Base-by-base conservation (phyloP, 2,797 vertebrate genomes). In the Microhierax caerulescens region DNA sequence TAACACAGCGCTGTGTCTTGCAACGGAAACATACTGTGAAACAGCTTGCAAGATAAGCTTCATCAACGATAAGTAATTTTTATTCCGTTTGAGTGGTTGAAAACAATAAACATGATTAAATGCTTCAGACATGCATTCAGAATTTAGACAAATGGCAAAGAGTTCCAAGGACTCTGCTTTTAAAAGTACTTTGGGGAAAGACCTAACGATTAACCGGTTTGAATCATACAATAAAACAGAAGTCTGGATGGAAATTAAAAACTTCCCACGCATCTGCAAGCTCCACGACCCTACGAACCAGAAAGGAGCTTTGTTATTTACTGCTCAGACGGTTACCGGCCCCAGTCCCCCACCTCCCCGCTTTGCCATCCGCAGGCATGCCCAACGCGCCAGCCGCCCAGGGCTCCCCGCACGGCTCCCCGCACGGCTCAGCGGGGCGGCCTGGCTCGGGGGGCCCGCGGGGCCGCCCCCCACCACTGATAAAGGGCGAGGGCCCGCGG, bases 91-190 rank as follows among this genome's bases (percentile, higher is more conserved):
- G 97, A 98, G 95, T 97, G 97, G 97, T 32, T 97, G 97, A 94
- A 97, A 96, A 98, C 98, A 98, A 98, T 98, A 98, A 97, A 97
- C 94, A 92, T 97, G 97, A 98, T 98, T 98, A 98, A 98, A 95
- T 65, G 93, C 96, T 97, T 97, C 95, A 98, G 98, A 97, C 96
- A 56, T 41, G 97, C 96, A 95, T 96, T 98, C 95, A 98, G 93
- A 91, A 96, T 91, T 68, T 59, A 97, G 97, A 96, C 97, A 97
- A 97, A 97, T 53, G 85, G 92, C 88, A 80, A 85, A 96, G 91
- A 85, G 94, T 70, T 63, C 78, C 84, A 95, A 96, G 90, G 96
- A 97, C 96, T 93, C 70, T 32, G 86, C 69, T 91, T 97, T 92
- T 68, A 85, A 93, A 96, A 95, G 76, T 69, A 87, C 85, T 95